Evolutionary conservation across 2,888 invertebrate species (phyloP).

Genomic region (Cerceris rybyensis): DNA sequence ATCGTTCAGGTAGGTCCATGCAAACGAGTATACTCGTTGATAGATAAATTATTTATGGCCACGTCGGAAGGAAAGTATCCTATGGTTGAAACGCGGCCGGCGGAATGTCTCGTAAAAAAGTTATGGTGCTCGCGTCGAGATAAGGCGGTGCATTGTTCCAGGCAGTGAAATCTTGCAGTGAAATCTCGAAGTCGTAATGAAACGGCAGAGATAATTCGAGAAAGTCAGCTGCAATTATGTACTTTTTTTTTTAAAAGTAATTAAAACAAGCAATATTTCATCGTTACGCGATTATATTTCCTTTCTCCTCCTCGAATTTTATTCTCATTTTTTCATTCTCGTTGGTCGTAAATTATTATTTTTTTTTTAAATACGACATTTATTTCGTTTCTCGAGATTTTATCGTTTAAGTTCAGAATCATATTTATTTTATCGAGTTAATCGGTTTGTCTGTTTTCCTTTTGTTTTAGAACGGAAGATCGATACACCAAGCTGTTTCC

Average conservation of each 20-base stretch:
- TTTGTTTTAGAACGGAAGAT: conserved; percentile 75
- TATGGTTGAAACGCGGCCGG: conserved; percentile 40
- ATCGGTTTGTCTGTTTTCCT: conserved; percentile 64
- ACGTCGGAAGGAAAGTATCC: conserved; percentile 26
- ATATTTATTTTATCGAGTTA: conserved; percentile 52
- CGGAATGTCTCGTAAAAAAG: conserved; percentile 56
- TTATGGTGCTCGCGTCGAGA: conserved; percentile 33
- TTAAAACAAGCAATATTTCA: neutral
- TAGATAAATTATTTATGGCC: conserved; percentile 57
- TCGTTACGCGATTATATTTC: neutral
- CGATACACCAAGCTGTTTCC: conserved; percentile 69
- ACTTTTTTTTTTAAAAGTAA: neutral
- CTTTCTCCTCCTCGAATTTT: neutral
- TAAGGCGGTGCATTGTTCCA: conserved; percentile 23
- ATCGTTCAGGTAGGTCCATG: conserved; percentile 36
- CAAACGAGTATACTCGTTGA: conserved; percentile 20
- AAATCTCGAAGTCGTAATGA: conserved; percentile 26
- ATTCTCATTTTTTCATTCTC: neutral
- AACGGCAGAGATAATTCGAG: neutral
- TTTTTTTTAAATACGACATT: neutral
- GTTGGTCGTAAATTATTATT: neutral
- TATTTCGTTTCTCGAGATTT: conserved; percentile 12
- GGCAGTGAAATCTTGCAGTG: conserved; percentile 24
- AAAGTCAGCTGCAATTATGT: neutral
- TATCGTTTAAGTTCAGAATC: conserved; percentile 18